These are phyloP conservation scores for Lonchura striata DNA, from an alignment of 2,113 vertebrate species.

Conservation along the genomic window DNA sequence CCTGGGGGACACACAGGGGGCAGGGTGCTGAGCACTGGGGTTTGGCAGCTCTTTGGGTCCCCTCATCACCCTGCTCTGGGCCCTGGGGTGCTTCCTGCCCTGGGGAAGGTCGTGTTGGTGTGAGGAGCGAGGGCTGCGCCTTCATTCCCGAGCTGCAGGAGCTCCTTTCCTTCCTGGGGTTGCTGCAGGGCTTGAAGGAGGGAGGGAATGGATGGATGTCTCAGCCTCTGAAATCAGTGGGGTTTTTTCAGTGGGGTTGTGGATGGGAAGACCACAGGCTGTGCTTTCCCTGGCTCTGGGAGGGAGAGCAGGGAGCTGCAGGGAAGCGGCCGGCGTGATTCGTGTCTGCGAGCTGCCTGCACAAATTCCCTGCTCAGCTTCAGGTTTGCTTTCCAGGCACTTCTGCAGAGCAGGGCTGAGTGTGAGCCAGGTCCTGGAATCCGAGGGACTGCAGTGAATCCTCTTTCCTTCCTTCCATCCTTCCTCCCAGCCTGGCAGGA, in stretches of 20 bases:
- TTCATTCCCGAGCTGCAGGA: background rate
- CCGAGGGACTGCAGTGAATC: background rate
- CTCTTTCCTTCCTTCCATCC: background rate
- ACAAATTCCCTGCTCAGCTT: background rate
- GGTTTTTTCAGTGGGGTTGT: background rate
- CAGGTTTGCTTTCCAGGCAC: constrained; percentile 14
- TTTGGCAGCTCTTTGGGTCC: background rate
- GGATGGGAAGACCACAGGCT: background rate
- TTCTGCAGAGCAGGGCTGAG: constrained; percentile 28
- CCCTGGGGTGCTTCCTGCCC: background rate
- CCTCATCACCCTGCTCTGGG: background rate
- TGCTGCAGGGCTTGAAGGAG: background rate
- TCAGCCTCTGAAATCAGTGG: background rate
- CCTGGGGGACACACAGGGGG: fast-evolving
- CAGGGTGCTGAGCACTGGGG: background rate
- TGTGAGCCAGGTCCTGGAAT: background rate
- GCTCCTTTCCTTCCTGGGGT: background rate
- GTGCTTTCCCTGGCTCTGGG: background rate
- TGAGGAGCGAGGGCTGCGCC: fast-evolving
- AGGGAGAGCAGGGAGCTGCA: background rate
- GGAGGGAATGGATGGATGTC: background rate
- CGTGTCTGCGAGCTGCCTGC: background rate
- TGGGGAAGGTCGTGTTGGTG: background rate
- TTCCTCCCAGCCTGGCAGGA: background rate
- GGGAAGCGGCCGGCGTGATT: background rate